Percentiles rank a stretch among this genome's conserved stretches.
phyloP scores from a whole-genome alignment of 1,140 invertebrate genomes.

The Drosophila oshimai region DNA sequence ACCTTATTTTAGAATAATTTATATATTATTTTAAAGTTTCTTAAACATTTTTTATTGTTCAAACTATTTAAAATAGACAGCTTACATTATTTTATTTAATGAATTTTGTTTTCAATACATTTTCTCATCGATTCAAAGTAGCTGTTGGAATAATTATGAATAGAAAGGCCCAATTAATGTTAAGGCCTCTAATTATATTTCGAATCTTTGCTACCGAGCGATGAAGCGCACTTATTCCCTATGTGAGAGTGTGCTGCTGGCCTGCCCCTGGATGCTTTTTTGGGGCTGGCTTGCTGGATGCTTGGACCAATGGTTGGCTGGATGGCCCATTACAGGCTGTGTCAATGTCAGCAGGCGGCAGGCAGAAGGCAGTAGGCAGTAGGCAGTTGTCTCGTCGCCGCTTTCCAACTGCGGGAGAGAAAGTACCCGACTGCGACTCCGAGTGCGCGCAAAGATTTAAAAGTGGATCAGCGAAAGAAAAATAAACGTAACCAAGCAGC shows the following conservation, averaged over 20 bases:
- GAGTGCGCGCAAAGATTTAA: conserved; percentile 68
- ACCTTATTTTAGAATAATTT: no score
- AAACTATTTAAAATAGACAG: no score
- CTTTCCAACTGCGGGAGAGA: conserved; percentile 76
- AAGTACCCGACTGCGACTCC: conserved; percentile 32
- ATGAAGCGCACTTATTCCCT: background rate
- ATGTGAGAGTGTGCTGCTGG: background rate
- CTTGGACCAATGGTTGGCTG: background rate
- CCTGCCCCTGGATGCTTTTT: background rate
- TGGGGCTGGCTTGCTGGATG: background rate
- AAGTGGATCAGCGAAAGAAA: conserved; percentile 75
- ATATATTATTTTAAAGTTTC: no score
- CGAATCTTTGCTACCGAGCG: background rate
- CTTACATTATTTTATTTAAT: no score
- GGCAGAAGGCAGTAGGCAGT: conserved; percentile 11
- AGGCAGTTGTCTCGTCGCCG: conserved; percentile 42
- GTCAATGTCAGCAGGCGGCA: conserved; percentile 37
- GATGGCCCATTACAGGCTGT: conserved; percentile 34
- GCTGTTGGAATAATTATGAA: no score
- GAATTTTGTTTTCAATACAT: no score
- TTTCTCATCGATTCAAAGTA: no score
- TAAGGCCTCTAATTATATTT: no score
- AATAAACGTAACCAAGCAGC: conserved; percentile 77
- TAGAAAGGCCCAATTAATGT: no score
- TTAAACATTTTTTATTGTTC: no score